These are phyloP conservation scores for Pelochelys cantorii DNA, from an alignment of 2,797 vertebrate species.

Conservation along the genomic window DNA sequence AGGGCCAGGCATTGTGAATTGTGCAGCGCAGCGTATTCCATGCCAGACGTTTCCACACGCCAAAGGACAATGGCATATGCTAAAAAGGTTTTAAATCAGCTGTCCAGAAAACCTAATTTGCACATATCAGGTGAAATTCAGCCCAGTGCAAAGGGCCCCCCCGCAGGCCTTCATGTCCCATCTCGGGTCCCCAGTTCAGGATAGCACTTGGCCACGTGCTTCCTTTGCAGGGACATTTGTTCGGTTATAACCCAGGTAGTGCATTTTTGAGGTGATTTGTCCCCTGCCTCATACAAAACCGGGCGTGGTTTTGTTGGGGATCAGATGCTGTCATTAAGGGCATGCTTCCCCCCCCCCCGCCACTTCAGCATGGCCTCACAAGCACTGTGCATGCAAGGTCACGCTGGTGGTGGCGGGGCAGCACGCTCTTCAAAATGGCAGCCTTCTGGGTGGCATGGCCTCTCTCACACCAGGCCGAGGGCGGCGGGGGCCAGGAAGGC, in stretches of 20 bases:
- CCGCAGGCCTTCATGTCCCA: not conserved
- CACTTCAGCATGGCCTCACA: not conserved
- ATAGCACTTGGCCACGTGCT: fast-evolving
- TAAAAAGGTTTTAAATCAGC: not conserved
- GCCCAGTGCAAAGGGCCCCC: not conserved
- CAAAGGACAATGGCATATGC: not conserved
- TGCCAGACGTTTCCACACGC: fast-evolving
- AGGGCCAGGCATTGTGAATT: not conserved
- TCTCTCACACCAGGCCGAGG: not conserved
- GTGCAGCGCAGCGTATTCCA: not conserved
- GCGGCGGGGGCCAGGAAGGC: not conserved
- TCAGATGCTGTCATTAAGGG: not conserved
- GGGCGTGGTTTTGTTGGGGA: too few species aligned
- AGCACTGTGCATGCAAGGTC: not conserved
- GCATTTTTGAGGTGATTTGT: not conserved
- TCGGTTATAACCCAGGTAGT: not conserved
- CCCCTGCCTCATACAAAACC: not conserved
- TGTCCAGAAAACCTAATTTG: not conserved
- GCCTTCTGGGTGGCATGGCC: not conserved
- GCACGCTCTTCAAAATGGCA: not conserved
- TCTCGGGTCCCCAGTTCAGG: not conserved
- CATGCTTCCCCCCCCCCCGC: too few species aligned
- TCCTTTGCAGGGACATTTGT: not conserved
- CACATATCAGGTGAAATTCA: not conserved
- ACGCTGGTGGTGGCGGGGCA: not conserved